phyloP scores from a whole-genome alignment of 2,797 vertebrate species.

The Galagoides demidoff region DNA sequence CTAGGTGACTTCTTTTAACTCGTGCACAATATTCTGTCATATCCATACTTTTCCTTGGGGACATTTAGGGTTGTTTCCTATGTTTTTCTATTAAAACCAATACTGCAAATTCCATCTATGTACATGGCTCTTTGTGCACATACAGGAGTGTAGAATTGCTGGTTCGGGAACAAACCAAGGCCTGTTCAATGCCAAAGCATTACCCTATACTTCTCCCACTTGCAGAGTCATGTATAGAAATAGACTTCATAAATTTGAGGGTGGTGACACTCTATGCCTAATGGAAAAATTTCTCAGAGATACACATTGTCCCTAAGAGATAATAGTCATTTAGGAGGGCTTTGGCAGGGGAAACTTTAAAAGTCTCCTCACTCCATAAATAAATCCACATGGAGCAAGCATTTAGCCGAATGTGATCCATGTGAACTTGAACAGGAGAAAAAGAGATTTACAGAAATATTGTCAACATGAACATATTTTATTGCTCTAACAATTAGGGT shows the following conservation, averaged over 20 bases:
- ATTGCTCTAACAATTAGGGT: conserved; percentile 7
- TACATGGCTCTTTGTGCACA: background rate
- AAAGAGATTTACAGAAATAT: background rate
- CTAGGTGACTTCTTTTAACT: background rate
- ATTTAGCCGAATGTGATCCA: background rate
- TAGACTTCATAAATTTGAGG: background rate
- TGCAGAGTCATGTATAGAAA: background rate
- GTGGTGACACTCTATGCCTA: background rate
- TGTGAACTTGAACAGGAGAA: background rate
- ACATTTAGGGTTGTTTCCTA: background rate
- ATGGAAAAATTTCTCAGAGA: conserved; percentile 21
- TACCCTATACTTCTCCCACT: background rate
- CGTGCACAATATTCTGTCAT: background rate
- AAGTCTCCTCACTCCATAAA: background rate
- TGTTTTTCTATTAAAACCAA: background rate
- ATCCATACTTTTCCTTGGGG: background rate
- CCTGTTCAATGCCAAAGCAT: background rate
- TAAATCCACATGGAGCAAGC: background rate
- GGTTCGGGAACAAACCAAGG: background rate
- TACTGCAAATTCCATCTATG: background rate
- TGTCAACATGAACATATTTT: conserved; percentile 16
- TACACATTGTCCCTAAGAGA: background rate
- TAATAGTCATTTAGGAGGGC: background rate
- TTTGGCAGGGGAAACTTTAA: background rate
- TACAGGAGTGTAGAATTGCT: background rate